phyloP scores from a whole-genome alignment of 92 coral and sea anemone species.

The Heliopora coerulea region DNA sequence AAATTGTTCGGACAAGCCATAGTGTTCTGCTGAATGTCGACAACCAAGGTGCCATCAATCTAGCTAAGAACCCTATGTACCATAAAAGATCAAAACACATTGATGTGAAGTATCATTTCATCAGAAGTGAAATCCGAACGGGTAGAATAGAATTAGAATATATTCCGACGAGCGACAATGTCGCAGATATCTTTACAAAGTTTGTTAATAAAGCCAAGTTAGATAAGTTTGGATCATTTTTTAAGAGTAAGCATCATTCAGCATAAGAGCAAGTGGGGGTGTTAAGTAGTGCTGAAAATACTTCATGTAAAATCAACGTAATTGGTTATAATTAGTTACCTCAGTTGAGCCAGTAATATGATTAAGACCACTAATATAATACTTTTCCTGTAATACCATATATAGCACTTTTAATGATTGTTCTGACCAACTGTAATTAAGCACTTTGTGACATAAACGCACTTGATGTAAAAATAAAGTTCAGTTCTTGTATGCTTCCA shows the following conservation, averaged over 20 bases:
- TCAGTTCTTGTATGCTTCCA: too few species aligned
- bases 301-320: too few species aligned
- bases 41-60: conserved; percentile 29
- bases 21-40: background rate
- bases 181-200: conserved; percentile 24
- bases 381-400: too few species aligned
- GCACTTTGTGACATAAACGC: too few species aligned
- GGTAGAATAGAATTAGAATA: background rate
- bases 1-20: background rate
- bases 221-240: background rate
- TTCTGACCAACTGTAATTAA: too few species aligned
- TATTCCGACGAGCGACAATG: conserved; percentile 26
- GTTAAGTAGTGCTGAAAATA: background rate
- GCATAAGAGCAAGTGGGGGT: conserved; percentile 6
- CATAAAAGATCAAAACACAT: conserved; percentile 27
- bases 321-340: too few species aligned
- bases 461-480: too few species aligned
- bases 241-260: background rate
- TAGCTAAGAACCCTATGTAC: conserved; percentile 29
- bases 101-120: conserved; percentile 24
- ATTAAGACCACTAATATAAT: too few species aligned
- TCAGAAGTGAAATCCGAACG: conserved; percentile 7
- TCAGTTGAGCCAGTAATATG: too few species aligned
- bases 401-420: too few species aligned
- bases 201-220: conserved; percentile 7